Base-by-base conservation (phyloP, 2,888 invertebrate genomes). In the Holacanthella duospinosa region DNA sequence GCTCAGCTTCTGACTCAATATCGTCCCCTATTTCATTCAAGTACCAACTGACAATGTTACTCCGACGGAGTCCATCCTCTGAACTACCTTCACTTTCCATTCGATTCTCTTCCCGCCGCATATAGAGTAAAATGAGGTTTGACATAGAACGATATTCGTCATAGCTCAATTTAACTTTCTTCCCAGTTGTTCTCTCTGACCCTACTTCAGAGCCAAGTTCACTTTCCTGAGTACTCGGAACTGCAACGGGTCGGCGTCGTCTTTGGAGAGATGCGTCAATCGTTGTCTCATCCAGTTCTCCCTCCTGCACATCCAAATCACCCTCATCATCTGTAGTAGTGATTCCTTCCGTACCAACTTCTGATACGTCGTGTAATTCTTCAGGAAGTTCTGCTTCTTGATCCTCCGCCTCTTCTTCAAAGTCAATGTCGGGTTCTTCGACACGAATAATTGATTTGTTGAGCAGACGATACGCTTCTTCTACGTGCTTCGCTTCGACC, bases 381-480 rank as follows among this genome's bases (percentile, higher is more conserved):
- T 48, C 48, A 9, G 4, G 6, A 2, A 58, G 25, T 28, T 65
- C 48, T 29, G 44, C 63, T 9, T 9, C 16, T 48, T n/a, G 48
- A 4, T 48, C 21, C 24, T 67, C 68, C n/a, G n/a, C n/a, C 9
- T 65, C 79, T 2, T 78, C 74, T 60, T 91, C 91, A 67, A 97
- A 79, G 76, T 93, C 88, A 60, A 99, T 92, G 76, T 99, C 97
- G 0, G 97, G 96, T 75, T 96, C 95, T 75, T 97, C 97, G 24
- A 99, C 95, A 44, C 96, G 84, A 71, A 97, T 93, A 68, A 97
- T 95, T 0, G 95, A 95, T 75, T 95, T 95, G 78, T 94, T 96
- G 29, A 99, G 80, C 66, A 99, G 82, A 56, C 90, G 82, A 77
- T 85, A 89, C 0, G 93, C 93, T 79, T 96, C 96, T 74, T 86